These are phyloP conservation scores for Melanostoma mellinum DNA, from an alignment of 2,888 invertebrate genomes.

Conservation along the genomic window DNA sequence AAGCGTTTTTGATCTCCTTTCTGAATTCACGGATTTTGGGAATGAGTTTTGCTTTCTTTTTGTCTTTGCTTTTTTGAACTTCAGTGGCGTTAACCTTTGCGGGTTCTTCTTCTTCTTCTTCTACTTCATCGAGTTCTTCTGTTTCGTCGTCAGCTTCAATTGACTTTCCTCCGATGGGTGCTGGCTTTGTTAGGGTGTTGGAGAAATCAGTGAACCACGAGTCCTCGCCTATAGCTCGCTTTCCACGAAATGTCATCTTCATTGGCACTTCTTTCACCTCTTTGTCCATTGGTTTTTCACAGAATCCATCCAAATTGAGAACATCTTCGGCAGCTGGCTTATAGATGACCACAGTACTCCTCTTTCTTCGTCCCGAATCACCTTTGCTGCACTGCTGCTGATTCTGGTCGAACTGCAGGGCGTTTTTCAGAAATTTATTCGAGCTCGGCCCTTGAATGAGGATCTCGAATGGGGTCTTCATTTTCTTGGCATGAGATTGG, in stretches of 20 bases:
- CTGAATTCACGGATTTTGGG: conserved; percentile 51
- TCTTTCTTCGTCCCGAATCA: conserved; percentile 75
- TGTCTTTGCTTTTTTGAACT: background rate
- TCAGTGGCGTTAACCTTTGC: background rate
- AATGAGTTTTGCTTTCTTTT: background rate
- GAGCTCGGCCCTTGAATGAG: conserved; percentile 80
- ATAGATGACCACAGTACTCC: conserved; percentile 80
- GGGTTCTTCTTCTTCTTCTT: background rate
- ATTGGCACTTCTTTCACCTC: background rate
- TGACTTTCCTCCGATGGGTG: conserved; percentile 73
- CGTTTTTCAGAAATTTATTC: conserved; percentile 80
- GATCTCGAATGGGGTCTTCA: conserved; percentile 79
- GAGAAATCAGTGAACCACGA: conserved; percentile 80
- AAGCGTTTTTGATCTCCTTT: conserved; percentile 29
- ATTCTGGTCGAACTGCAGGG: conserved; percentile 79
- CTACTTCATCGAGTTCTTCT: conserved; percentile 1
- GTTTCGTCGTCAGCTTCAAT: conserved; percentile 8
- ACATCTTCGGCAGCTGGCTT: conserved; percentile 74
- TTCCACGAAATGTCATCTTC: conserved; percentile 72
- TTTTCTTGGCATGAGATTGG: conserved; percentile 77
- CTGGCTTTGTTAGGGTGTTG: conserved; percentile 77
- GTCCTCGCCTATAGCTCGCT: conserved; percentile 76
- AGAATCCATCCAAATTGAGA: conserved; percentile 50
- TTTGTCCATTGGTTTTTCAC: conserved; percentile 62
- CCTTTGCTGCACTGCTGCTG: conserved; percentile 59